Conservation (phyloP, 2,113 vertebrate species). For the Megatriorchis doriae region DNA sequence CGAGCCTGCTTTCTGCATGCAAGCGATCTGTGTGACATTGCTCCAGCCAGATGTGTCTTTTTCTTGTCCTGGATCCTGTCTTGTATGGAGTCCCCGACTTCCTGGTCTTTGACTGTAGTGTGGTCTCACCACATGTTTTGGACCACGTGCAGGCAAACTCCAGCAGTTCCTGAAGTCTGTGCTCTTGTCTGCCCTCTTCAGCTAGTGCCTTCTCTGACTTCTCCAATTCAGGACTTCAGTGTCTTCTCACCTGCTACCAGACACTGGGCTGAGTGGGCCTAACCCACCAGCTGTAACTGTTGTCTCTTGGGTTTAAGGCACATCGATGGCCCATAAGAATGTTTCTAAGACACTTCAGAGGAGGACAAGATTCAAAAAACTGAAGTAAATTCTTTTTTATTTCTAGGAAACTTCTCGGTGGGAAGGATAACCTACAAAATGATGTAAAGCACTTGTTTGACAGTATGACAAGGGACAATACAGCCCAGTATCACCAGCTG, state of each 20-base stretch:
- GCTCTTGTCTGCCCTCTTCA: not conserved
- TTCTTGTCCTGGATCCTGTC: not conserved
- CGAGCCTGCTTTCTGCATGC: not conserved
- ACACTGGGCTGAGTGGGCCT: not conserved
- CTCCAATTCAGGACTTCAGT: not conserved
- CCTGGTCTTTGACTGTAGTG: not conserved
- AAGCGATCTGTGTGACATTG: not conserved
- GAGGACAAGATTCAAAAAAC: not conserved
- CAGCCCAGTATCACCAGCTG: not conserved
- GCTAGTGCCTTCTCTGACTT: not conserved
- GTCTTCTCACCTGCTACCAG: not conserved
- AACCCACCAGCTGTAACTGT: not conserved
- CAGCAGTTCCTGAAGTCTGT: not conserved
- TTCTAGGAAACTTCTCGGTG: not conserved
- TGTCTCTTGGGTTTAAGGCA: not conserved
- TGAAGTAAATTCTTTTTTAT: not conserved
- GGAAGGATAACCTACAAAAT: not conserved
- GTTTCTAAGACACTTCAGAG: not conserved
- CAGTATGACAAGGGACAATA: not conserved
- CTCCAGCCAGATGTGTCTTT: not conserved
- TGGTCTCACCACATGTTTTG: not conserved
- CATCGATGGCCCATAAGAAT: not conserved
- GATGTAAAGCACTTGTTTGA: not conserved
- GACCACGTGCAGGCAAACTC: not conserved
- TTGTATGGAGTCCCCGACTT: not conserved